Evolutionary conservation across 2,797 vertebrate genomes (phyloP).

Genomic region (Bovichtus variegatus): DNA sequence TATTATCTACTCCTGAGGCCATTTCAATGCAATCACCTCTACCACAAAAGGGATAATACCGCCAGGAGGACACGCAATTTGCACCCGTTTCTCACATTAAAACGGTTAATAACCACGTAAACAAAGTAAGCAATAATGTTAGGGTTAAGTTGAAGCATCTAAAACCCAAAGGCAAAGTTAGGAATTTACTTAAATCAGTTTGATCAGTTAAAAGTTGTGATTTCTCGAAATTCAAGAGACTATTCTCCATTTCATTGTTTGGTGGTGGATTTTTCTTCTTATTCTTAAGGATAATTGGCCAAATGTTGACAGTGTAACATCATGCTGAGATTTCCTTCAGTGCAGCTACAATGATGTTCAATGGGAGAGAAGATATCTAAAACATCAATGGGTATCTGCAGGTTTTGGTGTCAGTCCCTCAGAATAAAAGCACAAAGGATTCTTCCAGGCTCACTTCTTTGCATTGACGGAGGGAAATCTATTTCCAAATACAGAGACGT

Average conservation of each 20-base stretch:
- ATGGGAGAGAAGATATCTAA: constrained; percentile 41
- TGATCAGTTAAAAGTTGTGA: constrained; percentile 6
- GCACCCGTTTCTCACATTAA: constrained; percentile 17
- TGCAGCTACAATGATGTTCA: constrained; percentile 24
- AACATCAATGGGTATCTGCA: constrained; percentile 49
- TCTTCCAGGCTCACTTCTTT: constrained; percentile 23
- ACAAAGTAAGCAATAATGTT: constrained; percentile 11
- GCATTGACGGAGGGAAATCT: constrained; percentile 30
- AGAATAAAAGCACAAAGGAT: constrained; percentile 54
- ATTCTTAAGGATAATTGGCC: constrained; percentile 44
- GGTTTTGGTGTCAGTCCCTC: constrained; percentile 48
- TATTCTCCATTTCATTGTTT: constrained; percentile 10
- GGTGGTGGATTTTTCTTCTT: neutral
- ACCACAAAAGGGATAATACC: constrained; percentile 35
- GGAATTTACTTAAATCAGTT: neutral
- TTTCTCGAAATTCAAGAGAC: constrained; percentile 18
- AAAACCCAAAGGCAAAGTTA: neutral
- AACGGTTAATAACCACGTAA: constrained; percentile 26
- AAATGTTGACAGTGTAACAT: constrained; percentile 41
- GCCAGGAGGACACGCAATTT: constrained; percentile 4
- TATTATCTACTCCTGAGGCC: constrained; percentile 30
- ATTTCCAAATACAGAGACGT: constrained; percentile 20
- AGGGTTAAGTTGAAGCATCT: constrained; percentile 9
- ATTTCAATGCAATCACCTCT: constrained; percentile 42
- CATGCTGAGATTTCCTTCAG: constrained; percentile 26